phyloP scores from a whole-genome alignment of 1,140 invertebrate species.

The Grapholita molesta region DNA sequence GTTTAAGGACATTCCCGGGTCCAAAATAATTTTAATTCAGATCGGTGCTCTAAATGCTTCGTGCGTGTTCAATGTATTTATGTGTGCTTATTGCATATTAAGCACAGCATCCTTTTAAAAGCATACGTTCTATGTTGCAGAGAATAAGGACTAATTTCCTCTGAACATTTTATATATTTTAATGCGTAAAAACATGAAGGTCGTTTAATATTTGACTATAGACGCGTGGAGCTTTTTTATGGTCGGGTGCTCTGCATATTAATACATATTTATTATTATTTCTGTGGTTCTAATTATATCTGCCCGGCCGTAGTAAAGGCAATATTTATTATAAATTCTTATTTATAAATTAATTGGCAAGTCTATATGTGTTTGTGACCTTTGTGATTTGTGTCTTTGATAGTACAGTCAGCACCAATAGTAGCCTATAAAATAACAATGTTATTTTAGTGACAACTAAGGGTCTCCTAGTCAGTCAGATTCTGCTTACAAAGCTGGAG shows the following conservation, averaged over 20 bases:
- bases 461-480: no score
- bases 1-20: no score
- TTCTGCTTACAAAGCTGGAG: no score
- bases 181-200: constrained; percentile 3
- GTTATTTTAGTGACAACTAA: no score
- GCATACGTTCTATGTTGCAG: background rate
- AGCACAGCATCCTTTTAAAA: background rate
- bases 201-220: constrained; percentile 8
- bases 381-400: no score
- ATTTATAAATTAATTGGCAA: no score
- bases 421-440: no score
- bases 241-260: background rate
- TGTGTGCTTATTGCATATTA: background rate
- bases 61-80: background rate
- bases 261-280: background rate
- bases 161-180: background rate
- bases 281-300: background rate
- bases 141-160: background rate
- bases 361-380: background rate
- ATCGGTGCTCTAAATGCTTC: background rate
- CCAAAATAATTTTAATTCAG: no score
- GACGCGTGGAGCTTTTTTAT: background rate
- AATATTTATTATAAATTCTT: no score
- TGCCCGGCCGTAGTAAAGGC: no score
- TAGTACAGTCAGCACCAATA: no score